Base-by-base conservation (phyloP, 2,888 invertebrate species). In the Colletes collaris region DNA sequence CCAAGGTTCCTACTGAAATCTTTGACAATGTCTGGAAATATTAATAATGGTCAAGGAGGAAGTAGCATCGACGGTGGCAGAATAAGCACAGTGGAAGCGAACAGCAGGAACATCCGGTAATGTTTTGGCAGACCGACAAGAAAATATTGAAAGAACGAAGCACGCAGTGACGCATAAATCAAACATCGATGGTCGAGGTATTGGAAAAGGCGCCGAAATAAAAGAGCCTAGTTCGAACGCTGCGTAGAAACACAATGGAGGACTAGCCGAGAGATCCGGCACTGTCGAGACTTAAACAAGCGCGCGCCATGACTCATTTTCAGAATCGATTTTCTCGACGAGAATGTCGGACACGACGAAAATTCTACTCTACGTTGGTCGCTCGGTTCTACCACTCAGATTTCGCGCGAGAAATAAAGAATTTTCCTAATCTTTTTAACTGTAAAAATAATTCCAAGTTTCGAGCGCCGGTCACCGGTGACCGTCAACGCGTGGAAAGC, bases 171-270 rank as follows among this genome's bases (percentile, higher is more conserved):
- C 19, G 27, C 46, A 7, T 11, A 13, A 27, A 53, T 55, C 19
- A 65, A 65, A 65, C 53, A 65, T 65, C 53, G 65, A 27, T 44
- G 19, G 65, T n/a, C 10, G 53, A 40, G 19, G 27, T n/a, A 5
- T 4, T 27, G 55, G 27, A 11, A 67, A 46, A 67, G 13, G 35
- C 35, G 35, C 67, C 44, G 44, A 27, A 55, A 67, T 49, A 11
- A 58, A 16, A 16, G 55, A 63, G 16, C 27, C 27, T 10, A 35
- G 11, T 49, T 7, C 19, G 19, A 13, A 19, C 10, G 46, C 27
- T 13, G 16, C 44, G 2, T 46, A 6, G 10, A 5, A 16, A 46
- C 16, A 19, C 40, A 11, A 37, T 46, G 8, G 44, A 46, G 6
- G 8, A 27, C 27, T 27, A 27, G 27, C 44, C 44, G 44, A 46